Evolutionary conservation across 2,113 vertebrate species (phyloP).

Genomic region (Lamprologus ornatipinnis): DNA sequence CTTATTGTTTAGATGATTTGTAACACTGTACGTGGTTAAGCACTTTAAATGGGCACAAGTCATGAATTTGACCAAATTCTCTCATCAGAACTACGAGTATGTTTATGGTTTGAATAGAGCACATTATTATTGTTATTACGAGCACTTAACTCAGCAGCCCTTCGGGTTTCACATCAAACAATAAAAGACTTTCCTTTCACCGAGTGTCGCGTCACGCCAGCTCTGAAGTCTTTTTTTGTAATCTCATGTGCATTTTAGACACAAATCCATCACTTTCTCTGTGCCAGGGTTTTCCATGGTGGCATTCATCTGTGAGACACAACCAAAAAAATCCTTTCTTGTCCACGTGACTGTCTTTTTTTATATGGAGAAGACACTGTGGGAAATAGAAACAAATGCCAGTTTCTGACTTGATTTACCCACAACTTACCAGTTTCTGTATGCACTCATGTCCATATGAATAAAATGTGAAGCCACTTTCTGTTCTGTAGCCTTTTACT

Average conservation of each 20-base stretch:
- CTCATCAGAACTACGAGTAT: background rate
- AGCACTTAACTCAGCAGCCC: conserved; percentile 37
- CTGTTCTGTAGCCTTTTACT: background rate
- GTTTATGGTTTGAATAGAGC: conserved; percentile 14
- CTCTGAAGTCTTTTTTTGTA: background rate
- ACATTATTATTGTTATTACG: conserved; percentile 1
- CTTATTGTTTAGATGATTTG: conserved; percentile 40
- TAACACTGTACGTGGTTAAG: conserved; percentile 62
- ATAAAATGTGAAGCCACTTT: conserved; percentile 46
- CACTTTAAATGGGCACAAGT: conserved; percentile 73
- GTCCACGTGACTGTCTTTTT: conserved; percentile 4
- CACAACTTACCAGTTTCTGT: conserved; percentile 14
- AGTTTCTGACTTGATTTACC: background rate
- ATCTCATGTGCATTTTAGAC: background rate
- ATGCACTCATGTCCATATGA: conserved; percentile 51
- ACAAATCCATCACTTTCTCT: background rate
- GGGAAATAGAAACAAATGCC: background rate
- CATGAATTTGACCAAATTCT: conserved; percentile 60
- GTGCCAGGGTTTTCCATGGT: conserved; percentile 7
- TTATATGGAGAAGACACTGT: conserved; percentile 4
- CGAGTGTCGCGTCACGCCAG: background rate
- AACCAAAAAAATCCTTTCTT: conserved; percentile 43
- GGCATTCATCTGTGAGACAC: background rate
- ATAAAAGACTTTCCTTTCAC: background rate
- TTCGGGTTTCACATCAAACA: conserved; percentile 8